Evolutionary conservation across 2,888 invertebrate species (phyloP), one percentile per base, ranked within the genome.

Genomic region (Drosophila melanosoma): DNA sequence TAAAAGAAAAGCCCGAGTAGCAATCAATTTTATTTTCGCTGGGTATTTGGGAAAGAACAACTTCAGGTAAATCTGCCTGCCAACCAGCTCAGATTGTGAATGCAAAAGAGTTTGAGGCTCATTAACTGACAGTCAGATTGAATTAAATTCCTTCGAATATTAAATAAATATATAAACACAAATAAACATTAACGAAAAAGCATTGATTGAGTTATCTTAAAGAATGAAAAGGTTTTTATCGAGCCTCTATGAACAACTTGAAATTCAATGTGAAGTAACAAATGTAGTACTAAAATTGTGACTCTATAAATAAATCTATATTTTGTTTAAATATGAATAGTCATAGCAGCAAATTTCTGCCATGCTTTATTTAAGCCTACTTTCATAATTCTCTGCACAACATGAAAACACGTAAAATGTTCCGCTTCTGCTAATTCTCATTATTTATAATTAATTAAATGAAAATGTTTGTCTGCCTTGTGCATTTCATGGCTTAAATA

Each of bases 91-190:
- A n/a, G 57, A 29, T 61, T 54, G 48, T 36, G 26, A 35, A 36
- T 60, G 66, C 69, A 60, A 58, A 58, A 66, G 58, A 86, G 70
- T 74, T 74, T 72, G 65, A 56, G 89, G 70, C 83, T 84, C 82
- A 89, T 85, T 80, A 84, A 66, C 76, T 63, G 60, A 36, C 61
- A 68, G 54, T 56, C 52, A 68, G 72, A 61, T 63, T 56, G 49
- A 57, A 68, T 69, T 49, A 54, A 63, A 68, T 63, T 49, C 67
- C 20, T 42, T 42, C 10, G 42, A 29, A 29, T 29, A 29, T 29
- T 29, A 29, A 29, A 29, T 29, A 29, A 29, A 29, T 29, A 29
- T 29, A 6, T 6, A 6, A 5, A 29, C 29, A 29, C 5, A 29
- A 29, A 29, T 29, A 29, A 29, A 29, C 29, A 29, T 29, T 5